Conservation (phyloP, 1,140 invertebrate species). For the Heliconius hewitsoni region DNA sequence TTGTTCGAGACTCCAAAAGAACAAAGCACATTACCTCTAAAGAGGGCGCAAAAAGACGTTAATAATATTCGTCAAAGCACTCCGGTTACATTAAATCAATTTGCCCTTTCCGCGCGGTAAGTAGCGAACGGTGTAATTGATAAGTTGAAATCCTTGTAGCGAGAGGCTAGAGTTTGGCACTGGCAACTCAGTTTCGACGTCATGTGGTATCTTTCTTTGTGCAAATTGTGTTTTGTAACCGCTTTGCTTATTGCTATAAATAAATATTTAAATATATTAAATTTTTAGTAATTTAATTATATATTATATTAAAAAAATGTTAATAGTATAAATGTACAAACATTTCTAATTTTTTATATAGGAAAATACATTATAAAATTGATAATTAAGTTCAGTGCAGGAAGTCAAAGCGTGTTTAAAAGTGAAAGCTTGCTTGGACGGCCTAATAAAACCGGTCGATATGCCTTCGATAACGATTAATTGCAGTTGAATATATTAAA, state of each 20-base stretch:
- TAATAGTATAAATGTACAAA: no score
- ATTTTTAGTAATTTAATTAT: not conserved
- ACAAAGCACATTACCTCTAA: conserved; percentile 73
- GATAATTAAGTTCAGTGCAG: conserved; percentile 31
- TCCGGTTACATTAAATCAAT: conserved; percentile 81
- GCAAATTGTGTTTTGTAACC: conserved; percentile 49
- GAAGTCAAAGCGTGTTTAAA: conserved; percentile 48
- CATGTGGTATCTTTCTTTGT: conserved; percentile 57
- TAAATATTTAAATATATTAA: not conserved
- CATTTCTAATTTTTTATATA: not conserved
- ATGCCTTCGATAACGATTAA: conserved; percentile 54
- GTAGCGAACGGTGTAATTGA: conserved; percentile 81
- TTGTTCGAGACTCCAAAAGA: conserved; percentile 69
- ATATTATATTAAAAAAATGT: no score
- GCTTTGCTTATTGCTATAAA: conserved; percentile 2
- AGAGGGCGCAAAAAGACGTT: conserved; percentile 78
- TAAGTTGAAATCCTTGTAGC: conserved; percentile 81
- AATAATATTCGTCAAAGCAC: conserved; percentile 81
- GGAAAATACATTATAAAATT: conserved; percentile 25
- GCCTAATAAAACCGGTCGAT: conserved; percentile 49
- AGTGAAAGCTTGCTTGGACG: conserved; percentile 52
- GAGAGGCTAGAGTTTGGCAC: conserved; percentile 72
- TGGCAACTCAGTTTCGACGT: conserved; percentile 56
- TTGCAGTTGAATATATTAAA: conserved; percentile 51
- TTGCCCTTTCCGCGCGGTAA: conserved; percentile 80